A percentile compares a stretch with the other conserved stretches of the same genome.
Evolutionary conservation across 2,888 invertebrate genomes (phyloP).

Genomic region (Miltochrista miniata): DNA sequence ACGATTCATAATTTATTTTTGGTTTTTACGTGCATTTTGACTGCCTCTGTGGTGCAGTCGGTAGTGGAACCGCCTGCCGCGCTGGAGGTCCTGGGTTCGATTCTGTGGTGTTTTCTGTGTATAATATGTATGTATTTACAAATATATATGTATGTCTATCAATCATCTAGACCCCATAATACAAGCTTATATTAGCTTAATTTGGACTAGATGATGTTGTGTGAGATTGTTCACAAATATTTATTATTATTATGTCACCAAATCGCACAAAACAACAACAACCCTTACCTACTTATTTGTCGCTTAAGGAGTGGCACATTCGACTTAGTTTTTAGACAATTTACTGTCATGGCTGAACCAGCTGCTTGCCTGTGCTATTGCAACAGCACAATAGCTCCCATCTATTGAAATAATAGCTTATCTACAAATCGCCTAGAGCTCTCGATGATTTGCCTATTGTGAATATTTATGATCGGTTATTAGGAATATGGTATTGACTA

Average conservation of each 20-base stretch:
- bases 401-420: slow-evolving; percentile 28
- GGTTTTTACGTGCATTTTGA: no score
- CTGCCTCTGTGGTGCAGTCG: no score
- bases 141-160: no score
- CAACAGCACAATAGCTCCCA: slow-evolving; percentile 28
- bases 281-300: slow-evolving; percentile 21
- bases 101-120: no score
- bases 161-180: no score
- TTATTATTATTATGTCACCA: neutral
- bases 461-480: neutral
- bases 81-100: no score
- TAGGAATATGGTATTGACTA: neutral
- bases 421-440: slow-evolving; percentile 5
- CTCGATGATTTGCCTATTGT: neutral
- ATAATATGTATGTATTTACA: no score
- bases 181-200: no score
- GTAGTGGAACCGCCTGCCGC: no score
- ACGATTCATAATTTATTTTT: no score
- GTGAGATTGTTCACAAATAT: no score
- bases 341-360: slow-evolving; percentile 31
- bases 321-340: slow-evolving; percentile 38
- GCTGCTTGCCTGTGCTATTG: slow-evolving; percentile 31
- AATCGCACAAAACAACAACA: slow-evolving; percentile 9
- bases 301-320: slow-evolving; percentile 36
- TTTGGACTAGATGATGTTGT: no score